phyloP scores from a whole-genome alignment of 2,797 vertebrate species.

The Picus viridis region DNA sequence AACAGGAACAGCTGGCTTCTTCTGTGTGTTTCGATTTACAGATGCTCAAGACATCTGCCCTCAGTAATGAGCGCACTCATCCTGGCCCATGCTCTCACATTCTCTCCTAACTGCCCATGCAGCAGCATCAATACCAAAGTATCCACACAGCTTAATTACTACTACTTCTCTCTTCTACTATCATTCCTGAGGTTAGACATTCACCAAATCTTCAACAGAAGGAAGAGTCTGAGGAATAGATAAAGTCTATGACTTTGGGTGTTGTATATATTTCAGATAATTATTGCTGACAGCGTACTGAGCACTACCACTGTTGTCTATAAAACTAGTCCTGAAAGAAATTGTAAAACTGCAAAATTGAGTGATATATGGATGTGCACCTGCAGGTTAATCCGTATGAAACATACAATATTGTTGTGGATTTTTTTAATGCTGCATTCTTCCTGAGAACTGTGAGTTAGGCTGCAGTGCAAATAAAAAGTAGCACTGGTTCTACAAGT shows the following conservation, averaged over 20 bases:
- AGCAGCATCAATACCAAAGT: too few relatives aligned
- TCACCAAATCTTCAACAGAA: neutral
- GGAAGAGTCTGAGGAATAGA: neutral
- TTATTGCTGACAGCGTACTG: accelerated
- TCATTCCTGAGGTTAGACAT: neutral
- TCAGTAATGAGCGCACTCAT: neutral
- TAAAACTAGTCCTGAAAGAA: neutral
- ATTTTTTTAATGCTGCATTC: neutral
- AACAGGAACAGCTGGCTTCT: neutral
- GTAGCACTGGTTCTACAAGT: neutral
- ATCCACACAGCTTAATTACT: too few relatives aligned
- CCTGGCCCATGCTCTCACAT: accelerated
- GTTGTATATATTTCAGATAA: neutral
- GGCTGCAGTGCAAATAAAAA: neutral
- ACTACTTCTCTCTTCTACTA: neutral
- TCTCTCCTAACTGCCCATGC: too few relatives aligned
- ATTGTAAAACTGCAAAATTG: neutral
- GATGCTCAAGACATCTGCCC: neutral
- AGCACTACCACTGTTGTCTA: neutral
- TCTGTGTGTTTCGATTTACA: neutral
- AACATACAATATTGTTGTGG: neutral
- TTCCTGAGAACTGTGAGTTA: neutral
- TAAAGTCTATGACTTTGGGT: neutral
- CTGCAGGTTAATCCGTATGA: neutral
- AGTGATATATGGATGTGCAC: neutral